Conservation (phyloP, 1,140 invertebrate species). For the Monomorium pharaonis region DNA sequence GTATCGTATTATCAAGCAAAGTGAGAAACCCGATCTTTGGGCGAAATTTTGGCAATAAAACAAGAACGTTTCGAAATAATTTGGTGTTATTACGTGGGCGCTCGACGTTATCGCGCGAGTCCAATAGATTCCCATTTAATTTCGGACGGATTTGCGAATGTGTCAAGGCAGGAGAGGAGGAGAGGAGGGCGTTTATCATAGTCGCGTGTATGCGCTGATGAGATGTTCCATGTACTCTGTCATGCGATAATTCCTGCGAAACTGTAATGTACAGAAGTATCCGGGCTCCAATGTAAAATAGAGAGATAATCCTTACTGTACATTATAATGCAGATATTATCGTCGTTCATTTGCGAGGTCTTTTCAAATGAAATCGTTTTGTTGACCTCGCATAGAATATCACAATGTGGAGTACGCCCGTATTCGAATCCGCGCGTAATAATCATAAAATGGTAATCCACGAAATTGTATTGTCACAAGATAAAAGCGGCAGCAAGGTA, state of each 20-base stretch:
- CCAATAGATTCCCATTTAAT: constrained; percentile 53
- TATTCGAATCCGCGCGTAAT: neutral
- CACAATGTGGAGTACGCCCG: neutral
- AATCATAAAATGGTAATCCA: neutral
- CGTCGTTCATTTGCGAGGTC: constrained; percentile 15
- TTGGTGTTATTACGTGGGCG: neutral
- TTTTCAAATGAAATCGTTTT: neutral
- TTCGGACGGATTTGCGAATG: constrained; percentile 38
- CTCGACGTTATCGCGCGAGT: constrained; percentile 14
- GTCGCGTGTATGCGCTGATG: constrained; percentile 16
- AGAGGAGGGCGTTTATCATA: constrained; percentile 48
- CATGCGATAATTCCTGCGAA: constrained; percentile 38
- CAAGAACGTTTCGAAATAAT: constrained; percentile 37
- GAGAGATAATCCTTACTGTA: constrained; percentile 50
- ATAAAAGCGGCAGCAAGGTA: neutral
- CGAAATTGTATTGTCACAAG: neutral
- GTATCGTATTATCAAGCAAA: neutral
- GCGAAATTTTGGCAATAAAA: constrained; percentile 2
- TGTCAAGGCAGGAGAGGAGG: constrained; percentile 18
- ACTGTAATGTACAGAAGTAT: constrained; percentile 19
- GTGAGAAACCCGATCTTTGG: neutral
- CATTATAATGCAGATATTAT: constrained; percentile 32
- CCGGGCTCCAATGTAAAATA: constrained; percentile 28
- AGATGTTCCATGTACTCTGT: constrained; percentile 40
- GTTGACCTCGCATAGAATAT: neutral